Percentiles rank a stretch among this genome's conserved stretches.
These are phyloP conservation scores for Pogonognathellus flavescens DNA, from an alignment of 1,140 invertebrate genomes.

Conservation along the genomic window DNA sequence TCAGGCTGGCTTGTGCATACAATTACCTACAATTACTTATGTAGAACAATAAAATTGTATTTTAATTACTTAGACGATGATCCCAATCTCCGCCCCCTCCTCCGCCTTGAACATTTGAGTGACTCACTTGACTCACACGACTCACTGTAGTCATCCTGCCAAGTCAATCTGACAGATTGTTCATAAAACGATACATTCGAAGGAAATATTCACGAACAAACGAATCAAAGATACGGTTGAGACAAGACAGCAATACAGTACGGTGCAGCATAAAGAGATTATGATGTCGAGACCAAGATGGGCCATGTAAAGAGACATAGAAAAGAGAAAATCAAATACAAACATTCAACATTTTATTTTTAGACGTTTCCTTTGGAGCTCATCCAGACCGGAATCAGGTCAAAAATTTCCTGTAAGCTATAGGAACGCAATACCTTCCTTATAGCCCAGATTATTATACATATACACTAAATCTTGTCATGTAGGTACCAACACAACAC, in stretches of 20 bases:
- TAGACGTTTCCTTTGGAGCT: constrained; percentile 55
- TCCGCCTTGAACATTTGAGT: constrained; percentile 62
- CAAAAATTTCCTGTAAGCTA: constrained; percentile 47
- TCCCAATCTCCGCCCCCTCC: constrained; percentile 65
- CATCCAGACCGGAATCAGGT: constrained; percentile 61
- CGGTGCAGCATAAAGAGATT: background rate
- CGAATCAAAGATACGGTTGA: background rate
- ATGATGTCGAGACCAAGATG: constrained; percentile 33
- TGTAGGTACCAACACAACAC: too few species aligned
- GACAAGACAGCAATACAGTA: background rate
- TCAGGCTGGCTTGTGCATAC: too few species aligned
- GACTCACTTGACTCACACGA: constrained; percentile 63
- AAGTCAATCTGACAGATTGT: background rate
- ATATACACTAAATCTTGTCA: too few species aligned
- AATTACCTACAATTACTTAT: too few species aligned
- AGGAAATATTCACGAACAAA: constrained; percentile 14
- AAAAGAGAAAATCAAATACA: constrained; percentile 58
- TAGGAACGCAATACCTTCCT: background rate
- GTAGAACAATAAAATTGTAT: constrained; percentile 5
- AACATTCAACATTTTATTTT: constrained; percentile 58
- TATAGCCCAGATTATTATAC: too few species aligned
- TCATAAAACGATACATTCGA: background rate
- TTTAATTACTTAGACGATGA: constrained; percentile 64
- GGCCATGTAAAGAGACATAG: background rate
- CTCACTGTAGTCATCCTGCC: constrained; percentile 65